Evolutionary conservation across 2,888 invertebrate genomes (phyloP), one percentile per base, ranked within the genome.

Genomic region (Amiota minor): DNA sequence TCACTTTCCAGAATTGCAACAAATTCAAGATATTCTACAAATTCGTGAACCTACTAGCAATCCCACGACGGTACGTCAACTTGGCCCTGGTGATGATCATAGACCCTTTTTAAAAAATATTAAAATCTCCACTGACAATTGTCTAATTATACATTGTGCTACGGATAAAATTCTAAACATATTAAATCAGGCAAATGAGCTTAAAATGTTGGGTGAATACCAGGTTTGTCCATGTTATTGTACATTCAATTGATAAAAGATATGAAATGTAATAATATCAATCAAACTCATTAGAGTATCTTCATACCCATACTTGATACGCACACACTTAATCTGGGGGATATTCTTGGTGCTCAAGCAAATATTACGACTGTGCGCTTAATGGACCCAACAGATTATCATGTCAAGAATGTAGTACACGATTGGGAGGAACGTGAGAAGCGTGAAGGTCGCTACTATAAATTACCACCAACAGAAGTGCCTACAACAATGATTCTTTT

Each of bases 201-300:
- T 97, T 45, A 95, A 95, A 80, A 93, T 97, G 90, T 91, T 96
- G 80, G 95, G 94, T 9, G 94, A 95, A 85, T 95, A 95, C 89
- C 94, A 95, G 90, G 93, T 93, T 83, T 56, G 20, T 9, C 3
- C 23, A 2, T 23, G n/a, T 11, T 35, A 20, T 12, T 10, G n/a
- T 46, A 49, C 59, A 20, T 20, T 18, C 20, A 1, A 59, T 14
- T 46, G 45, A 50, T n/a, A 69, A 69, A 35, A 35, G 35, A 35
- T 35, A 2, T 35, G 6, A 14, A 35, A 14, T 64, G 35, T 20
- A 45, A 20, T 35, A 35, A 1, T 23, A 23, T 2, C 35, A 35
- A 35, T 35, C 53, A 35, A 55, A 14, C 18, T 53, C 11, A 80
- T 35, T 50, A 93, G 92, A 92, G 92, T 84, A 90, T 92, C 71